Conservation (phyloP, 2,888 invertebrate genomes). For the Spialia ferax region DNA sequence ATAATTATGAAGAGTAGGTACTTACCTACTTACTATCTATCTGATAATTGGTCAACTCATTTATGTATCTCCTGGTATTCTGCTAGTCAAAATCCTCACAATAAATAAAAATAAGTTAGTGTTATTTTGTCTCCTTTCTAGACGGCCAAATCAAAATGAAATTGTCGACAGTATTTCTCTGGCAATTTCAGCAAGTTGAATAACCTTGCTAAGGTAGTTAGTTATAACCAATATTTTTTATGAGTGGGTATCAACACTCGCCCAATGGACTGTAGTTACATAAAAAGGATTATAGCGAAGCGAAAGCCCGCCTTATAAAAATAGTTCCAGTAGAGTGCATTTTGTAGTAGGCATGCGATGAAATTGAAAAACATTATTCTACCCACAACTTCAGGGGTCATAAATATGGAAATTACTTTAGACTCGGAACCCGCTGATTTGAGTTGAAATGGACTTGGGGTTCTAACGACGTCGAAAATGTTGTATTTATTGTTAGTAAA, state of each 20-base stretch:
- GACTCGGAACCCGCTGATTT: not conserved
- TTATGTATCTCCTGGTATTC: too few species aligned
- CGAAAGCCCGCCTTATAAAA: slow-evolving; percentile 3
- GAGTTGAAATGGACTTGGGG: not conserved
- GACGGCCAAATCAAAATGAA: too few species aligned
- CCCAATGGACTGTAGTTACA: not conserved
- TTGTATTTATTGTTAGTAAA: slow-evolving; percentile 7
- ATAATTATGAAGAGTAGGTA: too few species aligned
- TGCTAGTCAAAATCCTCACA: too few species aligned
- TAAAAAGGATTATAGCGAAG: not conserved
- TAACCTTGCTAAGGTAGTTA: not conserved
- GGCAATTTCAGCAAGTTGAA: not conserved
- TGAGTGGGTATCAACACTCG: not conserved
- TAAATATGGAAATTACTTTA: slow-evolving; percentile 33
- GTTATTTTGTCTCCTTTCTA: too few species aligned
- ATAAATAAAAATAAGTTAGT: too few species aligned
- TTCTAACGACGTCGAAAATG: not conserved
- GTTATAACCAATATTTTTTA: not conserved
- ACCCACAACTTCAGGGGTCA: slow-evolving; percentile 12
- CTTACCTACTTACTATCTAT: too few species aligned
- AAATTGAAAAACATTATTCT: slow-evolving; percentile 26
- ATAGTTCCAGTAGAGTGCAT: slow-evolving; percentile 14
- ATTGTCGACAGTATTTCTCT: too few species aligned
- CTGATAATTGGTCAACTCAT: too few species aligned
- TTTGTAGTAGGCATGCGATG: not conserved